Evolutionary conservation across 2,888 invertebrate species (phyloP).

Genomic region (Drosophila vallismaia): DNA sequence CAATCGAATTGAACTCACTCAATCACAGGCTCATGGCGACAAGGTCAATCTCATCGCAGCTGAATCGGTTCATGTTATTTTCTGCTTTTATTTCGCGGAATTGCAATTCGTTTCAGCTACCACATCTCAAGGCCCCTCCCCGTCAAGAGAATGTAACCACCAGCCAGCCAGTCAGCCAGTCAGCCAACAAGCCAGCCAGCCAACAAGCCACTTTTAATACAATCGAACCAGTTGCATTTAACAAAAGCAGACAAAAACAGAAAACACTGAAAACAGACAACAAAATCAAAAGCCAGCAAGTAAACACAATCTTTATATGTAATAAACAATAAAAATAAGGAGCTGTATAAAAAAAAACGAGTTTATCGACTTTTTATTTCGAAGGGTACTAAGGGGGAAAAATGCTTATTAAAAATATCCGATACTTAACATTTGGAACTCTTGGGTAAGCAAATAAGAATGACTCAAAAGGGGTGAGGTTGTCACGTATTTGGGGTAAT

Average conservation of each 20-base stretch:
- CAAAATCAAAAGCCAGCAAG: slow-evolving; percentile 15
- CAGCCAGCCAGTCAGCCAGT: slow-evolving; percentile 5
- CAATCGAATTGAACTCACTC: slow-evolving; percentile 15
- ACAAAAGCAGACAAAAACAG: slow-evolving; percentile 32
- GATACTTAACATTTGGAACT: slow-evolving; percentile 44
- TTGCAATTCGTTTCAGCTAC: slow-evolving; percentile 58
- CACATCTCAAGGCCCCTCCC: slow-evolving; percentile 53
- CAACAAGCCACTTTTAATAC: slow-evolving; percentile 29
- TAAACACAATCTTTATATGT: slow-evolving; percentile 40
- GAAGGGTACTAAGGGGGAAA: neutral
- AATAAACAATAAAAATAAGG: slow-evolving; percentile 48
- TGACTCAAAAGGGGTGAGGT: slow-evolving; percentile 42
- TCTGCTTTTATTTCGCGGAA: slow-evolving; percentile 54
- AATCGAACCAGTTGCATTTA: slow-evolving; percentile 45
- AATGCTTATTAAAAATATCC: slow-evolving; percentile 28
- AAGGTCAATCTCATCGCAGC: slow-evolving; percentile 30
- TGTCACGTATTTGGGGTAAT: slow-evolving; percentile 40
- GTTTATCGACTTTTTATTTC: slow-evolving; percentile 68
- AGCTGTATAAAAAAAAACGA: slow-evolving; percentile 54
- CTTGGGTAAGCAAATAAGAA: slow-evolving; percentile 39
- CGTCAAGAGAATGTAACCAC: slow-evolving; percentile 70
- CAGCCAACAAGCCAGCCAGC: neutral
- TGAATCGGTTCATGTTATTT: slow-evolving; percentile 18
- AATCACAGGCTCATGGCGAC: slow-evolving; percentile 11
- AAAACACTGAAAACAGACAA: slow-evolving; percentile 7